Base-by-base conservation (phyloP, 2,888 invertebrate species). In the Rapana venosa region DNA sequence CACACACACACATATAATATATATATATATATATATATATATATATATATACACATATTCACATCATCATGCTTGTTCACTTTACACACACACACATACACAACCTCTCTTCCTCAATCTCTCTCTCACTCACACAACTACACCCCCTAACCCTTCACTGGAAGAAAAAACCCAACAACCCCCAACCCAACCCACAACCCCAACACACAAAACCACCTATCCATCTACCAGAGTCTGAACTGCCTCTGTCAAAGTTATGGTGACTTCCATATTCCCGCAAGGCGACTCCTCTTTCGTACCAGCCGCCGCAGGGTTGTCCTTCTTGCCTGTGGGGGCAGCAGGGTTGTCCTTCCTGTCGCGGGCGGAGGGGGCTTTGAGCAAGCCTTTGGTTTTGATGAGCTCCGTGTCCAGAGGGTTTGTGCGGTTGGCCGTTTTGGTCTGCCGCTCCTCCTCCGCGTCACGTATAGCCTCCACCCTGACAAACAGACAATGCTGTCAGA, bases 351-450 rank as follows among this genome's bases (percentile, higher is more conserved):
- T 87, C 22, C 89, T 36, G 47, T 93, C 92, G 11, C 94, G 88
- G 0, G 91, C 92, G 36, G 93, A 93, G 0, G 95, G 94, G 0
- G 94, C 93, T 84, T 92, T 92, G 13, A 95, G 91, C 47, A 94
- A 87, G 0, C 94, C 94, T 90, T 95, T 95, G 26, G 95, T 95
- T 91, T 94, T 95, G 88, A 95, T 95, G 4, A 95, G 92, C 89
- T 94, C 94, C 32, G 92, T 93, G 87, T 95, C 95, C 35, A 95
- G 91, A 0, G 94, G 95, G 89, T 95, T 95, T 61, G 92, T 93
- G 88, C 94, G 91, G 87, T 94, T 94, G 61, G 94, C 94, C 20
- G 93, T 85, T 66, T 92, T 92, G 26, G 92, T 92, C 79, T 94
- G 94, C 81, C 94, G 92, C 74, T 94, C 94, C 90, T 94, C 94